Conservation (phyloP, 2,113 vertebrate species). For the Zootoca vivipara region DNA sequence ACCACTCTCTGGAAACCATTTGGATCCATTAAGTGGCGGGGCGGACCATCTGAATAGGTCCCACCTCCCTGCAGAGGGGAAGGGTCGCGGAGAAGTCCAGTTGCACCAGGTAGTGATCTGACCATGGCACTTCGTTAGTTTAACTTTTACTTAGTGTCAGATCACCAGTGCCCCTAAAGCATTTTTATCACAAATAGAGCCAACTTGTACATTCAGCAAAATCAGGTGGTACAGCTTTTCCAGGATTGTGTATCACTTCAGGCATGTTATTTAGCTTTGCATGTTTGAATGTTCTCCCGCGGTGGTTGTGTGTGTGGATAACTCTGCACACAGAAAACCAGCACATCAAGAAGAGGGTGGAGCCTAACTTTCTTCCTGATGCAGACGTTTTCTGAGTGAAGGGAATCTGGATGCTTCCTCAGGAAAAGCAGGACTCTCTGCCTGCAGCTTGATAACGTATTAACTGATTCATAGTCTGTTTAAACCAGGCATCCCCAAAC, state of each 20-base stretch:
- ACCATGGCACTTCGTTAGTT: too few relatives aligned
- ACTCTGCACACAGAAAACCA: not conserved
- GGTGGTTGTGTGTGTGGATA: too few relatives aligned
- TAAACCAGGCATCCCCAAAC: too few relatives aligned
- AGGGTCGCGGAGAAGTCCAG: too few relatives aligned
- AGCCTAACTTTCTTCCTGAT: not conserved
- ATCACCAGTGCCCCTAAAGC: too few relatives aligned
- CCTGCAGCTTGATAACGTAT: not conserved
- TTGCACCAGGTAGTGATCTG: too few relatives aligned
- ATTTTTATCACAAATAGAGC: not conserved
- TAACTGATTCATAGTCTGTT: not conserved
- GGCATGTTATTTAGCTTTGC: not conserved
- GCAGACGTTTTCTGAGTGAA: not conserved
- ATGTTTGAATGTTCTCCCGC: not conserved
- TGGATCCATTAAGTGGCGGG: too few relatives aligned
- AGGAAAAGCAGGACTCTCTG: not conserved
- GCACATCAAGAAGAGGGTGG: not conserved
- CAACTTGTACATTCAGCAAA: not conserved
- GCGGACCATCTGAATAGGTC: too few relatives aligned
- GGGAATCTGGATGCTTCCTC: not conserved
- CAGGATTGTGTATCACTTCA: not conserved
- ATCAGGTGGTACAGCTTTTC: not conserved
- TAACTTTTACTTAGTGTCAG: too few relatives aligned
- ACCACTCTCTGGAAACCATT: too few relatives aligned
- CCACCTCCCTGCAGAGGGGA: too few relatives aligned